These are phyloP conservation scores for Aphrocallistes beatrix DNA, from an alignment of 37 sponge, comb jelly and placozoan genomes.

Conservation along the genomic window DNA sequence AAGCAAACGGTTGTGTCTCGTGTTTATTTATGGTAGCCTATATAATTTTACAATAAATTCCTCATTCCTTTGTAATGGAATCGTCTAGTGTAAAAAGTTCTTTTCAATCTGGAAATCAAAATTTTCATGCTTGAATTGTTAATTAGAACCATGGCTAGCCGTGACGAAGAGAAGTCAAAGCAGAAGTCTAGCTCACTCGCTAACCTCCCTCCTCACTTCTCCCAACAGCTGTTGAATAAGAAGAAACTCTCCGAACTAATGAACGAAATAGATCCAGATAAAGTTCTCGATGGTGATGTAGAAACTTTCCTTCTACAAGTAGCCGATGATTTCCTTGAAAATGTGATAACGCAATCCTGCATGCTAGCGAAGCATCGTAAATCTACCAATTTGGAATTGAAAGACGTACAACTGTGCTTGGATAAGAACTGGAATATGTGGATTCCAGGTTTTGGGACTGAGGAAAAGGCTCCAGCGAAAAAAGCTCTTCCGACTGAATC, in stretches of 20 bases:
- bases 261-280: slow-evolving; percentile 64
- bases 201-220: neutral
- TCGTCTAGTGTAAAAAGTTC: too few species aligned
- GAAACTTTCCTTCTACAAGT: slow-evolving; percentile 74
- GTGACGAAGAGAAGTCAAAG: neutral
- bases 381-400: slow-evolving; percentile 58
- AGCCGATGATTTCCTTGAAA: slow-evolving; percentile 90
- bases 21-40: too few species aligned
- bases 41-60: too few species aligned
- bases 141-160: too few species aligned
- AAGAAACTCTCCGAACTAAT: slow-evolving; percentile 61
- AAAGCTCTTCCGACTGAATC: slow-evolving; percentile 62
- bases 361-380: slow-evolving; percentile 79
- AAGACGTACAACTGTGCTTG: slow-evolving; percentile 60
- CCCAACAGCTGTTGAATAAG: slow-evolving; percentile 37
- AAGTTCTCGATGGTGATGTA: slow-evolving; percentile 81
- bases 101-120: too few species aligned
- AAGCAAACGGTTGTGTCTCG: too few species aligned
- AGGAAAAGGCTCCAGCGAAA: slow-evolving; percentile 31
- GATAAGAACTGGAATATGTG: slow-evolving; percentile 81
- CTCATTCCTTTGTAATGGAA: too few species aligned
- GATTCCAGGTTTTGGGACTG: slow-evolving; percentile 71
- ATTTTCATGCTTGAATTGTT: too few species aligned
- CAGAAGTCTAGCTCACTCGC: neutral
- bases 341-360: slow-evolving; percentile 68